Conservation (phyloP, 1,140 invertebrate genomes). For the Meloidogyne exigua region DNA sequence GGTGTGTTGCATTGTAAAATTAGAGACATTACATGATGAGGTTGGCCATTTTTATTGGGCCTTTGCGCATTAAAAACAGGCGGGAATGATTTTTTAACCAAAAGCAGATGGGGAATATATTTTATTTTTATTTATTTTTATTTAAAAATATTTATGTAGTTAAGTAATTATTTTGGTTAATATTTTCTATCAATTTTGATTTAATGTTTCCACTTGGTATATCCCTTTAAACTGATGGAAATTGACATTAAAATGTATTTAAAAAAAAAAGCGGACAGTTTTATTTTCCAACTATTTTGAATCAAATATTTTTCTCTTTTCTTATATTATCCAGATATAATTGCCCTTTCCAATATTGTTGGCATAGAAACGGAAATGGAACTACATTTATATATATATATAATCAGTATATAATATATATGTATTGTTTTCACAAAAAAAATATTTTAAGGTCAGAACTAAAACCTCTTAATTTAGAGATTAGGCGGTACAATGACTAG, state of each 20-base stretch:
- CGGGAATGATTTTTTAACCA: not conserved
- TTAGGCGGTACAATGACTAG: not conserved
- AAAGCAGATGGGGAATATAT: not conserved
- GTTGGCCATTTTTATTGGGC: not conserved
- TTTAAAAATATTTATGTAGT: no score
- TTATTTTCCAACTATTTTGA: not conserved
- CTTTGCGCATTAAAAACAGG: not conserved
- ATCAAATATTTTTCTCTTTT: not conserved
- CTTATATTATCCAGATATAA: not conserved
- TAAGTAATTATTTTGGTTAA: not conserved
- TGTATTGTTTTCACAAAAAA: not conserved
- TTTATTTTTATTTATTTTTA: no score
- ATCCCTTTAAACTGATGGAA: not conserved
- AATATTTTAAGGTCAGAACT: not conserved
- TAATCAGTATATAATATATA: not conserved
- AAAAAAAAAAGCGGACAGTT: not conserved
- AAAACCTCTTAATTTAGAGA: constrained; percentile 3
- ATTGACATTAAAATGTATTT: not conserved
- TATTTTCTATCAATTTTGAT: not conserved
- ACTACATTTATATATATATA: not conserved
- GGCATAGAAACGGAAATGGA: not conserved
- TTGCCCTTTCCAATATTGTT: not conserved
- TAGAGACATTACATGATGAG: constrained; percentile 4
- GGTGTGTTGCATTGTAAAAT: not conserved
- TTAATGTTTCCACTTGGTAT: not conserved